Evolutionary conservation across 2,113 vertebrate genomes (phyloP).

Genomic region (Orientallactaga bullata): DNA sequence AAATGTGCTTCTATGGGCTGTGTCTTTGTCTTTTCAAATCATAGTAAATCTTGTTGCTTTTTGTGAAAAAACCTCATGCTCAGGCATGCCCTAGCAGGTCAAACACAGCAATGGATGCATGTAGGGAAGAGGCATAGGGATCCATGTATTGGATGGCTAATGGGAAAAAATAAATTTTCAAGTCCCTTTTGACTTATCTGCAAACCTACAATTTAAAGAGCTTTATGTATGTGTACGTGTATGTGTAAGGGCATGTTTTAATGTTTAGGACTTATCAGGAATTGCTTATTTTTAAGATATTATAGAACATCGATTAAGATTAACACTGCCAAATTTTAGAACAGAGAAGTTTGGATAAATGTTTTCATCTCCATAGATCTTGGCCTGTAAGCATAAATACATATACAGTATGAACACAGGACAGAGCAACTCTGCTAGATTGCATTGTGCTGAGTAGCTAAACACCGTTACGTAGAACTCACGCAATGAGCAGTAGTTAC

Average conservation of each 20-base stretch:
- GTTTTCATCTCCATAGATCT: not conserved
- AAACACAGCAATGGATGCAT: accelerated
- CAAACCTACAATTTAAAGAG: constrained; percentile 5
- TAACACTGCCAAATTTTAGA: not conserved
- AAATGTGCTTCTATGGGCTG: not conserved
- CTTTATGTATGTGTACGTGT: not conserved
- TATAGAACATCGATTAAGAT: not conserved
- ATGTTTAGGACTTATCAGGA: not conserved
- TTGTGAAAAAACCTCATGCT: not conserved
- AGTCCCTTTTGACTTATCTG: not conserved
- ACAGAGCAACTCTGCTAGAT: not conserved
- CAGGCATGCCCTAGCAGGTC: not conserved
- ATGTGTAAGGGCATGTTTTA: not conserved
- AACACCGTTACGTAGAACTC: not conserved
- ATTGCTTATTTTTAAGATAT: constrained; percentile 10
- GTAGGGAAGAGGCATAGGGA: not conserved
- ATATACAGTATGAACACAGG: too few species aligned
- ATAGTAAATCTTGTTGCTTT: not conserved
- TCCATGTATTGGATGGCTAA: not conserved
- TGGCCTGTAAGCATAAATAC: not conserved
- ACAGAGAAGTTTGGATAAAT: constrained; percentile 23
- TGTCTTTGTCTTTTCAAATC: not conserved
- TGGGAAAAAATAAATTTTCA: not conserved
- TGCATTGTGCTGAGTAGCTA: not conserved
- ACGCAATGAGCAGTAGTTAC: too few species aligned